Evolutionary conservation across 2,113 vertebrate species (phyloP).

Genomic region (Ornithorhynchus anatinus): DNA sequence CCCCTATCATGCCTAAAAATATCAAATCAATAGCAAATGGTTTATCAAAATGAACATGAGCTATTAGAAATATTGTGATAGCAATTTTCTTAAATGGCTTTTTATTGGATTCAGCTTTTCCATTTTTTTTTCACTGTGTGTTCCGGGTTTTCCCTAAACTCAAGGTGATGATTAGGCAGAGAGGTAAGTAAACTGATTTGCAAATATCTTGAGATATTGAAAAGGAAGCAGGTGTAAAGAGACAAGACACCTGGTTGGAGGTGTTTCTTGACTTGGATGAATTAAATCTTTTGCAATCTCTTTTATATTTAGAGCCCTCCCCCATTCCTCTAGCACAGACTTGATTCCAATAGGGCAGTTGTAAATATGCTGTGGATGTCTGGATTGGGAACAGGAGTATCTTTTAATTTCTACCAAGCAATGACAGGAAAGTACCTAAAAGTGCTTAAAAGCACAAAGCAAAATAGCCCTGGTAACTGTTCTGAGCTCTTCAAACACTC

Average conservation of each 20-base stretch:
- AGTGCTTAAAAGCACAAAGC: neutral
- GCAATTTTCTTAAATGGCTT: neutral
- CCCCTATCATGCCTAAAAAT: slow-evolving; percentile 33
- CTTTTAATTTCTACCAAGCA: neutral
- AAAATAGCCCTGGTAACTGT: neutral
- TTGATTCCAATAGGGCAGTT: neutral
- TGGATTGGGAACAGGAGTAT: neutral
- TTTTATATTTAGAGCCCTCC: neutral
- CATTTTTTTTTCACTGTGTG: neutral
- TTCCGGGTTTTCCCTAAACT: neutral
- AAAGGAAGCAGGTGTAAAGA: neutral
- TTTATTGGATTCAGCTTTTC: neutral
- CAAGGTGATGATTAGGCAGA: neutral
- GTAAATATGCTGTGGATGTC: neutral
- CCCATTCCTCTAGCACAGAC: neutral
- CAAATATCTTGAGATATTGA: neutral
- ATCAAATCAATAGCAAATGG: slow-evolving; percentile 22
- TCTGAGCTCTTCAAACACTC: neutral
- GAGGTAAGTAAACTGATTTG: neutral
- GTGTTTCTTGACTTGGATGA: neutral
- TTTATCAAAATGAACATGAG: slow-evolving; percentile 24
- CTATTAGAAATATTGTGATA: slow-evolving; percentile 11
- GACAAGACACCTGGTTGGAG: neutral
- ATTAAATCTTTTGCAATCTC: neutral
- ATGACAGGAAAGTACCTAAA: neutral